phyloP scores from a whole-genome alignment of 2,888 invertebrate species.

The Acholoe squamosa region DNA sequence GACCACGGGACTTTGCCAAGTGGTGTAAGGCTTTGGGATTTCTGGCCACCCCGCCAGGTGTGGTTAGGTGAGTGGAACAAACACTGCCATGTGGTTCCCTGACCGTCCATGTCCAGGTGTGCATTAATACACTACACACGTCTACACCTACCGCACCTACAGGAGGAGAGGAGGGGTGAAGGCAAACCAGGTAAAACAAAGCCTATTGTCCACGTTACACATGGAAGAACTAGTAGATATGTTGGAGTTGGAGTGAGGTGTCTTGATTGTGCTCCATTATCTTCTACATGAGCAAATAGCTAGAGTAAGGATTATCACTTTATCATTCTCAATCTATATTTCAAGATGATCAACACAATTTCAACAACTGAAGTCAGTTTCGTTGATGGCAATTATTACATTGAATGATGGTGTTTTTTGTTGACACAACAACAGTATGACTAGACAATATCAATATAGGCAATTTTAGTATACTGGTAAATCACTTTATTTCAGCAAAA shows the following conservation, averaged over 20 bases:
- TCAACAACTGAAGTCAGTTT: no score
- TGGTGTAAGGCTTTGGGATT: neutral
- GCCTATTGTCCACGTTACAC: slow-evolving; percentile 1
- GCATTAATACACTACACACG: slow-evolving; percentile 20
- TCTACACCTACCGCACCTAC: neutral
- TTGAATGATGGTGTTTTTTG: no score
- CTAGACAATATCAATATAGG: no score
- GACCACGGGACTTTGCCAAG: no score
- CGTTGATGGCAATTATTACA: no score
- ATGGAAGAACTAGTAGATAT: neutral
- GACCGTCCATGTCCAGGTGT: slow-evolving; percentile 42
- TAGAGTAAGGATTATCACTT: neutral
- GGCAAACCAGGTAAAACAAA: neutral
- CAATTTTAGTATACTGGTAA: no score
- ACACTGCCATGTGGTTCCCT: slow-evolving; percentile 16
- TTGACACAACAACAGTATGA: no score
- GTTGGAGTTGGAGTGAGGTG: no score
- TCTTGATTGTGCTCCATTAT: neutral
- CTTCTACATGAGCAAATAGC: neutral
- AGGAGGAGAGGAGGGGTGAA: neutral
- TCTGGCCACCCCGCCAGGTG: slow-evolving; percentile 26
- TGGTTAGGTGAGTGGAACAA: neutral
- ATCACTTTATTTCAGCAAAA: no score
- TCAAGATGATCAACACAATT: no score
- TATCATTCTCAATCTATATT: no score